These are phyloP conservation scores for Noctuana brunneofusca DNA, from an alignment of 2,888 invertebrate genomes.

Conservation along the genomic window DNA sequence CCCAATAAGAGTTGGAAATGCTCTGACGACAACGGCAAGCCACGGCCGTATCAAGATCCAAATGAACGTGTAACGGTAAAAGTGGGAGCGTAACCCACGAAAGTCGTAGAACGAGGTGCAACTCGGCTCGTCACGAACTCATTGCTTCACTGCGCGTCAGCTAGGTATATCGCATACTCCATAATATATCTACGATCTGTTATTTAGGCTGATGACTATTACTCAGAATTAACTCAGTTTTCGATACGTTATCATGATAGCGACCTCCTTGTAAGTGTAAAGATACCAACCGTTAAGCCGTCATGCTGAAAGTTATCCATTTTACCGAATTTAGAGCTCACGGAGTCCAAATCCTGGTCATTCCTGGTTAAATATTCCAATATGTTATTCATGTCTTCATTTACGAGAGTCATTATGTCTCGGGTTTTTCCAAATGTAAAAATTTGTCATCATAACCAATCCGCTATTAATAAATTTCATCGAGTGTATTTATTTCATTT, in stretches of 20 bases:
- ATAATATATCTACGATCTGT: constrained; percentile 36
- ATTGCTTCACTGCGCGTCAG: constrained; percentile 70
- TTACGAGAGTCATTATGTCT: constrained; percentile 65
- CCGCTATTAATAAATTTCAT: constrained; percentile 13
- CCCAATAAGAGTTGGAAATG: constrained; percentile 41
- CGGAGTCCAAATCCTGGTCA: constrained; percentile 58
- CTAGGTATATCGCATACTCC: constrained; percentile 52
- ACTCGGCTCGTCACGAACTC: constrained; percentile 60
- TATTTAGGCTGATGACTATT: constrained; percentile 43
- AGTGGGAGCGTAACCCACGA: constrained; percentile 74
- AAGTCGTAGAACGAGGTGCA: constrained; percentile 72
- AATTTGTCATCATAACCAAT: constrained; percentile 50
- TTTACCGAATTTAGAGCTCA: constrained; percentile 56
- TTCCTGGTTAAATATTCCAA: constrained; percentile 68
- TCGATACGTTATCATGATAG: constrained; percentile 60
- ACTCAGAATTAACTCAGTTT: constrained; percentile 48
- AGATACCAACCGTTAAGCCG: constrained; percentile 66
- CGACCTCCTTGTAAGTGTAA: constrained; percentile 43
- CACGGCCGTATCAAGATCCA: constrained; percentile 69
- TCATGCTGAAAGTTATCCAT: constrained; percentile 72
- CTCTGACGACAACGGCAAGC: constrained; percentile 64
- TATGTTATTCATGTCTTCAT: constrained; percentile 70
- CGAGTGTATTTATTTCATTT: constrained; percentile 21
- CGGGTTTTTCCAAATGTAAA: constrained; percentile 44
- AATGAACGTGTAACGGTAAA: constrained; percentile 82